A percentile compares a stretch with the other conserved stretches of the same genome.
These are phyloP conservation scores for Melitaea athalia DNA, from an alignment of 2,888 invertebrate genomes.

Conservation along the genomic window DNA sequence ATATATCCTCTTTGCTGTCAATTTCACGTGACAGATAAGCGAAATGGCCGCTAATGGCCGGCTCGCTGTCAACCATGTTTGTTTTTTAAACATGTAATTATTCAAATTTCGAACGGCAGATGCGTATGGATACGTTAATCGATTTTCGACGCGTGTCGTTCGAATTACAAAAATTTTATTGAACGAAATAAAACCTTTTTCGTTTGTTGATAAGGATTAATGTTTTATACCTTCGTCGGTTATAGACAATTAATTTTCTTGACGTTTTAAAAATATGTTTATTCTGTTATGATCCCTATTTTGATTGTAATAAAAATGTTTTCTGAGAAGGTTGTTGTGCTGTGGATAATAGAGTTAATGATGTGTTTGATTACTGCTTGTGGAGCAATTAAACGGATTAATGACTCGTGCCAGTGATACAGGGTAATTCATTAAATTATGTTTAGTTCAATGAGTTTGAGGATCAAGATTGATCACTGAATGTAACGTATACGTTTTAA, in stretches of 20 bases:
- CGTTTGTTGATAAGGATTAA: slow-evolving; percentile 10
- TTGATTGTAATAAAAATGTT: slow-evolving; percentile 23
- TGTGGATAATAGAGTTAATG: slow-evolving; percentile 52
- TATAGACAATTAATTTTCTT: slow-evolving; percentile 1
- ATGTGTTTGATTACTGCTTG: slow-evolving; percentile 53
- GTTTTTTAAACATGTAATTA: slow-evolving; percentile 71
- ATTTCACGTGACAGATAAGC: slow-evolving; percentile 61
- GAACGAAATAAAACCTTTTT: slow-evolving; percentile 28
- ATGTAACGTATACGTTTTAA: neutral
- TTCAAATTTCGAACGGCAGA: slow-evolving; percentile 78
- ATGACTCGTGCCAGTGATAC: slow-evolving; percentile 52
- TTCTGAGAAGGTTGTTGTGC: neutral
- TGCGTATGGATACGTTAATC: slow-evolving; percentile 66
- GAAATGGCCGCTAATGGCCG: slow-evolving; percentile 57
- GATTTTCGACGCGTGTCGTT: slow-evolving; percentile 48
- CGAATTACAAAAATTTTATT: slow-evolving; percentile 24
- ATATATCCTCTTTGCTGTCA: slow-evolving; percentile 49
- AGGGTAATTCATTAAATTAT: slow-evolving; percentile 32
- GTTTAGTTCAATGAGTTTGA: neutral
- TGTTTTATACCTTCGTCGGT: neutral
- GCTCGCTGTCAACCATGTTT: slow-evolving; percentile 60
- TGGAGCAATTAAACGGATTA: slow-evolving; percentile 56
- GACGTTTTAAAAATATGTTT: slow-evolving; percentile 1
- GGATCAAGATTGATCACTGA: neutral
- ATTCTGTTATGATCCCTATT: slow-evolving; percentile 20